Percentiles rank a stretch among this genome's conserved stretches.
Evolutionary conservation across 1,140 invertebrate genomes (phyloP).

Genomic region (Ruditapes philippinarum): DNA sequence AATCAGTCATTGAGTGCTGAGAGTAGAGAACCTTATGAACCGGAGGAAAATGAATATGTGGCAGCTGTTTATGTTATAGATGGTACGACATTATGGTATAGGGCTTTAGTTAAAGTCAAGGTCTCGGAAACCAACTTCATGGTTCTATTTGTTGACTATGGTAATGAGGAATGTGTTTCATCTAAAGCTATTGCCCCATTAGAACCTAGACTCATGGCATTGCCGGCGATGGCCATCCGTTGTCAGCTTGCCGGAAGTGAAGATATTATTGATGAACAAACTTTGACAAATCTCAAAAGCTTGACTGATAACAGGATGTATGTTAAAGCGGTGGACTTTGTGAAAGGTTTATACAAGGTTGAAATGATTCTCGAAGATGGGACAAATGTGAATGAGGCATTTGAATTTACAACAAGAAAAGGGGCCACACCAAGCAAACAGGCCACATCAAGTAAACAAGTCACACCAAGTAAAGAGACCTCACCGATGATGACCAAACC

Average conservation of each 20-base stretch:
- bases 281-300: neutral
- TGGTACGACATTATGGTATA: conserved; percentile 49
- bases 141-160: conserved; percentile 64
- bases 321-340: conserved; percentile 17
- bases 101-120: conserved; percentile 25
- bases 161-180: conserved; percentile 48
- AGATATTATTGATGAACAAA: neutral
- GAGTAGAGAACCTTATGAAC: neutral
- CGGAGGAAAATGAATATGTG: conserved; percentile 28
- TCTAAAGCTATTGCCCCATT: conserved; percentile 45
- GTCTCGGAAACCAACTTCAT: neutral
- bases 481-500: neutral
- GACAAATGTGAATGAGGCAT: conserved; percentile 45
- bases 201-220: conserved; percentile 31
- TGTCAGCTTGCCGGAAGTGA: conserved; percentile 61
- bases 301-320: conserved; percentile 9
- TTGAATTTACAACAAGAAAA: neutral
- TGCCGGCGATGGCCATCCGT: conserved; percentile 65
- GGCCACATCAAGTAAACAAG: neutral
- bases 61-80: conserved; percentile 44
- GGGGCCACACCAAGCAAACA: neutral
- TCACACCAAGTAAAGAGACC: neutral
- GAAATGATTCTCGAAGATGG: conserved; percentile 19
- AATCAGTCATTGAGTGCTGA: conserved; percentile 2
- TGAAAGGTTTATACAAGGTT: conserved; percentile 6